Evolutionary conservation across 1,140 invertebrate species (phyloP).

Genomic region (Heliconius hermathena): DNA sequence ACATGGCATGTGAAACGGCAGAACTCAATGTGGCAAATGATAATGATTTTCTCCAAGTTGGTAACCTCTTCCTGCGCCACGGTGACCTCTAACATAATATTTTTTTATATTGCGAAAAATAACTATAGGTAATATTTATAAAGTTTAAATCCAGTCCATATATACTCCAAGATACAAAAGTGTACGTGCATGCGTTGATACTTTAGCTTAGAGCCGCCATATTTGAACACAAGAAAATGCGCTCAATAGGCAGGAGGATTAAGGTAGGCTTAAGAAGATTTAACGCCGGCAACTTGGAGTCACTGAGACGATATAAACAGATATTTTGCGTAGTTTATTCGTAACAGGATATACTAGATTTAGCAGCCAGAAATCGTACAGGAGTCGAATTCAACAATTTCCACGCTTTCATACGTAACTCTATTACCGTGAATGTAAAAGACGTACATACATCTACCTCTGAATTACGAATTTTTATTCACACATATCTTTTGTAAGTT

Average conservation of each 20-base stretch:
- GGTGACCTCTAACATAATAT: too few species aligned
- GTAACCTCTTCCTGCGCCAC: too few species aligned
- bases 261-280: conserved; percentile 51
- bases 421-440: conserved; percentile 46
- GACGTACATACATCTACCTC: conserved; percentile 36
- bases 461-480: conserved; percentile 47
- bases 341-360: conserved; percentile 49
- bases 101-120: too few species aligned
- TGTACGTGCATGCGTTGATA: conserved; percentile 20
- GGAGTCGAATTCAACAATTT: conserved; percentile 49
- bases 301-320: conserved; percentile 43
- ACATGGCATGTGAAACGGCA: too few species aligned
- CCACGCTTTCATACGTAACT: conserved; percentile 49
- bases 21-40: too few species aligned
- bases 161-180: background rate
- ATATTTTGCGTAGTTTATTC: conserved; percentile 48
- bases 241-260: conserved; percentile 49
- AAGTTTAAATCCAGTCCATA: background rate
- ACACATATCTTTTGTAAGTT: conserved; percentile 36
- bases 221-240: conserved; percentile 43
- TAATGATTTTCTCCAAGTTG: too few species aligned
- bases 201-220: conserved; percentile 35
- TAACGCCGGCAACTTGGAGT: conserved; percentile 46
- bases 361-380: conserved; percentile 45
- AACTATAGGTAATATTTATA: background rate